A percentile compares a stretch with the other conserved stretches of the same genome.
Conservation (phyloP, 2,797 vertebrate species). For the Acipenser transmontanus region DNA sequence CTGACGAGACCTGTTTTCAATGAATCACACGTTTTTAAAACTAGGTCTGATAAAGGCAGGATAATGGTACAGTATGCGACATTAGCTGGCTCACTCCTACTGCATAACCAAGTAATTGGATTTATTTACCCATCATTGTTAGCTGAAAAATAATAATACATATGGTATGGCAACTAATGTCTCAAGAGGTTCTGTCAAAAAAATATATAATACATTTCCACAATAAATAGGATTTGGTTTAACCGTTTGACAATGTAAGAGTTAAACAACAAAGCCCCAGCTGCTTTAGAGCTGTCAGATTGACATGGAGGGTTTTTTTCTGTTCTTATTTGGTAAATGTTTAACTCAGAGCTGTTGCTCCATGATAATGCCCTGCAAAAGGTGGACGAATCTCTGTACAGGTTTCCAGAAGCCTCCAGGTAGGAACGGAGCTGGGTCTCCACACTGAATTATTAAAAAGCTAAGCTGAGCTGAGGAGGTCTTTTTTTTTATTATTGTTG, state of each 20-base stretch:
- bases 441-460: constrained; percentile 29
- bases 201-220: too few species aligned
- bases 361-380: neutral
- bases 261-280: neutral
- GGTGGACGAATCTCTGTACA: neutral
- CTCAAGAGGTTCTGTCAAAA: too few species aligned
- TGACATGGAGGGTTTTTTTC: constrained; percentile 4
- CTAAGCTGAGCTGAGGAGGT: constrained; percentile 16
- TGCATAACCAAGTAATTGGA: too few species aligned
- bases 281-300: constrained; percentile 3
- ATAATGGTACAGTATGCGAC: too few species aligned
- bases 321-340: neutral
- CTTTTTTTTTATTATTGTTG: neutral
- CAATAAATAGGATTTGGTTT: too few species aligned
- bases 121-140: too few species aligned
- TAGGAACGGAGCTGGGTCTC: constrained; percentile 6
- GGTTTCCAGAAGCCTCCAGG: constrained; percentile 11
- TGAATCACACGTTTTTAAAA: too few species aligned
- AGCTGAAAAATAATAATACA: too few species aligned
- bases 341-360: neutral
- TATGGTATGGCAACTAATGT: too few species aligned
- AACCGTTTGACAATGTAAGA: neutral
- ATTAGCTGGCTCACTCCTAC: too few species aligned
- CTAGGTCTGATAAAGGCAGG: too few species aligned
- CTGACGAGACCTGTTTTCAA: too few species aligned